These are phyloP conservation scores for Beroe ovata DNA, from an alignment of 37 sponge, comb jelly and placozoan species.

Conservation along the genomic window DNA sequence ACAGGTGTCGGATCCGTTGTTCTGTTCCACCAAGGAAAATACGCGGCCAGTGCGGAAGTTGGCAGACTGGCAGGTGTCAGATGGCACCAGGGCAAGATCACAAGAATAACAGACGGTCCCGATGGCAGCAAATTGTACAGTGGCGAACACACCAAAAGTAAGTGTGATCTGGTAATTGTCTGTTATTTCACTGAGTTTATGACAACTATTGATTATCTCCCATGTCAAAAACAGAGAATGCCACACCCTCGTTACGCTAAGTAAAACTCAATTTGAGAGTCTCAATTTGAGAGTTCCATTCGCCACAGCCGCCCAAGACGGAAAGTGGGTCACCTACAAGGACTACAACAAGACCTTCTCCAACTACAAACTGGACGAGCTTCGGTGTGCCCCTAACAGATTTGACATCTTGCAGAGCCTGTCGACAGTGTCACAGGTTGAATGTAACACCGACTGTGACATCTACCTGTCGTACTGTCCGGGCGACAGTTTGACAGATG, in stretches of 20 bases:
- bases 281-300: too few species aligned
- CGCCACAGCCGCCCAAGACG: constrained; percentile 3
- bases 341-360: constrained; percentile 28
- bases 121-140: constrained; percentile 33
- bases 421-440: background rate
- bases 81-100: constrained; percentile 65
- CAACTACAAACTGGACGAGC: constrained; percentile 61
- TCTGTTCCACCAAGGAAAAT: constrained; percentile 53
- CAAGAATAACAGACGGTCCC: background rate
- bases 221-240: too few species aligned
- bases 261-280: too few species aligned
- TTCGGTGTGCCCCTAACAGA: constrained; percentile 53
- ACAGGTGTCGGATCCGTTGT: constrained; percentile 49
- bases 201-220: too few species aligned
- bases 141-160: constrained; percentile 18
- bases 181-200: too few species aligned
- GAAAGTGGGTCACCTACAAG: constrained; percentile 64
- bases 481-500: constrained; percentile 9
- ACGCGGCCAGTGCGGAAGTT: constrained; percentile 12
- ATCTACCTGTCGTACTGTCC: constrained; percentile 39
- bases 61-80: constrained; percentile 44
- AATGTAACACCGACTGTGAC: background rate
- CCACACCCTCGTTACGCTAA: too few species aligned
- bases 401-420: constrained; percentile 26
- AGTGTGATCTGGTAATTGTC: too few species aligned